Evolutionary conservation across 1,140 invertebrate species (phyloP), one percentile per base, ranked within the genome.

Genomic region (Glossosoma conforme): DNA sequence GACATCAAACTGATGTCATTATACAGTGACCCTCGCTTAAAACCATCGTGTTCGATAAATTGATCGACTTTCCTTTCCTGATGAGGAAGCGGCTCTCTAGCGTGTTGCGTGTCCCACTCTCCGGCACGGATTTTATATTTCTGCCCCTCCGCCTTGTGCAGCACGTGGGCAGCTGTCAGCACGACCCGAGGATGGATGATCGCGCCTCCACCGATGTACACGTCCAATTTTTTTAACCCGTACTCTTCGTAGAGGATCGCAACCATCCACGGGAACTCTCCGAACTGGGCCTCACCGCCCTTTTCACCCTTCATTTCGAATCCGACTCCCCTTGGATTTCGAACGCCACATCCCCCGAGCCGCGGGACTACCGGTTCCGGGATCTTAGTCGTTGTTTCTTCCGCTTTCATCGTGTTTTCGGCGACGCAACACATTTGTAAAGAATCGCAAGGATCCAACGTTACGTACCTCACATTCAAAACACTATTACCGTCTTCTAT

Each of bases 31-130:
- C 82, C 82, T 2, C 81, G 74, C 38, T 83, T 82, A 65, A 87
- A 89, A 49, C 85, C 82, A 32, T 83, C 80, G 64, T 86, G 83
- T 1, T 76, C 65, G 2, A 79, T 64, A 4, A 82, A 74, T 5
- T 74, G 64, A 8, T 60, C 55, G 0, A 82, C 79, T 1, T 62
- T 33, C 42, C 75, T 67, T 62, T 86, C 85, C 59, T 85, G 81
- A 54, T 78, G 78, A 0, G 77, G 77, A 13, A 79, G 65, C 9
- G 81, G 69, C 63, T 87, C 85, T 38, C 77, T 77, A 8, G 63
- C 72, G 0, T 78, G 82, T 67, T 85, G 80, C 0, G 84, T 83
- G 61, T 87, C 85, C 84, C 85, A 88, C 64, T 87, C 85, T 0
- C 85, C 85, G 3, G 82, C 79, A 13, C 83, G 69, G 10, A 79